phyloP scores from a whole-genome alignment of 2,113 vertebrate species.

The Stegastes partitus region DNA sequence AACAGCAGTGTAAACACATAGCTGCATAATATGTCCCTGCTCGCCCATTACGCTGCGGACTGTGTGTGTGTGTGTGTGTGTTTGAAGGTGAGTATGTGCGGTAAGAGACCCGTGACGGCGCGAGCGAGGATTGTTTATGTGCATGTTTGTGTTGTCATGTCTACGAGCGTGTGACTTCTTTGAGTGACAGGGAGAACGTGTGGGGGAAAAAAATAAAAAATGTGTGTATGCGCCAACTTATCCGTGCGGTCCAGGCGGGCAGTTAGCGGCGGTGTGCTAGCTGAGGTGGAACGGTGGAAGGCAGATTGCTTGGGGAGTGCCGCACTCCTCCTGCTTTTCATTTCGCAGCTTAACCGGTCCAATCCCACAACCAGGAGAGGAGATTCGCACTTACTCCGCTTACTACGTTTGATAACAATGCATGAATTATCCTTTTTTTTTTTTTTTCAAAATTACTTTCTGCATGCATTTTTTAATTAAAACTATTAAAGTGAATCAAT shows the following conservation, averaged over 20 bases:
- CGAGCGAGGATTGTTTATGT: constrained; percentile 6
- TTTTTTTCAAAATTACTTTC: constrained; percentile 77
- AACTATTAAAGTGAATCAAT: constrained; percentile 71
- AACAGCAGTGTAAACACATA: constrained; percentile 30
- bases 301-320: constrained; percentile 75
- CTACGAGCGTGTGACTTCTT: constrained; percentile 2
- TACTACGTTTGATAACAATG: constrained; percentile 69
- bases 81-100: neutral
- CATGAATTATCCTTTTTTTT: constrained; percentile 69
- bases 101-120: neutral
- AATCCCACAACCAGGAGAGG: constrained; percentile 63
- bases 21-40: constrained; percentile 27
- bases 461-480: constrained; percentile 68
- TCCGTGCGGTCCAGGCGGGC: constrained; percentile 55
- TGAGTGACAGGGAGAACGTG: constrained; percentile 26
- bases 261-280: constrained; percentile 59
- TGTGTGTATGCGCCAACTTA: constrained; percentile 43
- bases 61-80: neutral
- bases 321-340: constrained; percentile 65
- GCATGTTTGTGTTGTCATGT: constrained; percentile 29
- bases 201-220: neutral
- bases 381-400: constrained; percentile 53
- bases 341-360: constrained; percentile 74
- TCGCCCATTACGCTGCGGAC: neutral
- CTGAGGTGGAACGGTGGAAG: constrained; percentile 70